Evolutionary conservation across 1,140 invertebrate species (phyloP).

Genomic region (Akabosia matsudoensis): DNA sequence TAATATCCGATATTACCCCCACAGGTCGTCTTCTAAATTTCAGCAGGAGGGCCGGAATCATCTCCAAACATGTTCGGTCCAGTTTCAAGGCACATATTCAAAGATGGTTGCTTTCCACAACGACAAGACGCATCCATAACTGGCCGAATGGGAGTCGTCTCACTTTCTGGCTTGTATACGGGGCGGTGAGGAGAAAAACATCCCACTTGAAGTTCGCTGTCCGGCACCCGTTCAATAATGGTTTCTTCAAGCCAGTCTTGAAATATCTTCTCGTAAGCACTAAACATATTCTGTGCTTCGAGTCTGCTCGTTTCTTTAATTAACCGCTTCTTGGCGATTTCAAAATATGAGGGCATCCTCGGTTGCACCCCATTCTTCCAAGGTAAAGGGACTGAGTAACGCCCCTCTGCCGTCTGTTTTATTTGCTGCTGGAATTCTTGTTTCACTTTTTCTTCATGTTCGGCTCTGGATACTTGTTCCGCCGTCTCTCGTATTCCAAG

Average conservation of each 20-base stretch:
- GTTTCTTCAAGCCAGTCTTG: slow-evolving; percentile 27
- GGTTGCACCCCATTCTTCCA: not conserved
- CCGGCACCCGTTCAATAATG: slow-evolving; percentile 26
- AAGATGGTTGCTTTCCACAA: slow-evolving; percentile 44
- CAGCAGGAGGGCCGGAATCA: slow-evolving; percentile 50
- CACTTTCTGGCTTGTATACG: slow-evolving; percentile 47
- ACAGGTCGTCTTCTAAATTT: slow-evolving; percentile 49
- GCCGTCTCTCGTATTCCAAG: slow-evolving; percentile 1
- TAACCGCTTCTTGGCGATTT: not conserved
- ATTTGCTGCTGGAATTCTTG: slow-evolving; percentile 4
- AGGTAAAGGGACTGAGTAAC: not conserved
- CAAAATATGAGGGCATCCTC: not conserved
- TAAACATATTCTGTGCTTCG: not conserved
- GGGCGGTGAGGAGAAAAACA: not conserved
- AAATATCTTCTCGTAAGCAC: not conserved
- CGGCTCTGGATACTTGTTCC: not conserved
- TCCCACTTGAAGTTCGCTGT: not conserved
- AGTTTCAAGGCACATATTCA: slow-evolving; percentile 50
- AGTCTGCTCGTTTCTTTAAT: not conserved
- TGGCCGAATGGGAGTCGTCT: slow-evolving; percentile 46
- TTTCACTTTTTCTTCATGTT: not conserved
- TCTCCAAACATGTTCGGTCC: slow-evolving; percentile 51
- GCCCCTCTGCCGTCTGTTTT: not conserved
- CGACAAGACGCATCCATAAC: slow-evolving; percentile 32
- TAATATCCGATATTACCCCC: slow-evolving; percentile 51